Evolutionary conservation across 2,888 invertebrate species (phyloP).

Genomic region (Julus scandinavius): DNA sequence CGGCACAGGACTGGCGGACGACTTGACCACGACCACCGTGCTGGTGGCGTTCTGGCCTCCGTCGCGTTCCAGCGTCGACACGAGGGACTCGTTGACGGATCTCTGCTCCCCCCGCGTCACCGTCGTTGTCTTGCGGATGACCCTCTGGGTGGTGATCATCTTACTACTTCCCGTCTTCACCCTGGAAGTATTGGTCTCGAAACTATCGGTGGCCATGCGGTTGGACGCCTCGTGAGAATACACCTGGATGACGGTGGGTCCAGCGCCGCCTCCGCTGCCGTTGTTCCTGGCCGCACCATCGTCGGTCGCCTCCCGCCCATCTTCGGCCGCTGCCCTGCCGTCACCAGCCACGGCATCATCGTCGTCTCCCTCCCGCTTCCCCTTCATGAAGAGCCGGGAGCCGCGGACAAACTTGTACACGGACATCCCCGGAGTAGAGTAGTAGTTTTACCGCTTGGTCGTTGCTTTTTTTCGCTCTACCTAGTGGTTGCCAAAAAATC

Average conservation of each 20-base stretch:
- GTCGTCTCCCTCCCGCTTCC: constrained; percentile 74
- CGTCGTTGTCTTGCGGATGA: constrained; percentile 88
- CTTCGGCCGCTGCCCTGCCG: constrained; percentile 60
- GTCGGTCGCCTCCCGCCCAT: constrained; percentile 63
- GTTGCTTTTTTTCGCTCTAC: not conserved
- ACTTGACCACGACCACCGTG: constrained; percentile 53
- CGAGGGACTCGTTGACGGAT: constrained; percentile 74
- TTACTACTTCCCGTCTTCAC: constrained; percentile 77
- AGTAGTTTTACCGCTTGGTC: not conserved
- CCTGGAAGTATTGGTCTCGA: constrained; percentile 69
- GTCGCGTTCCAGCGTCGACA: constrained; percentile 47
- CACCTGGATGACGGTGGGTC: constrained; percentile 56
- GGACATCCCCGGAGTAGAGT: constrained; percentile 68
- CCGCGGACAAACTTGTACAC: constrained; percentile 87
- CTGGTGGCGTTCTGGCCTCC: constrained; percentile 48
- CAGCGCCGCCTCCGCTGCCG: no score
- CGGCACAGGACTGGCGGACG: constrained; percentile 15
- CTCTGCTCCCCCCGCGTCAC: constrained; percentile 87
- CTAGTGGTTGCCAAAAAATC: not conserved
- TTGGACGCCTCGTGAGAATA: constrained; percentile 56
- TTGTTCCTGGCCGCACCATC: constrained; percentile 63
- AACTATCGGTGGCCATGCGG: constrained; percentile 64
- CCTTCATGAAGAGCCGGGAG: constrained; percentile 79
- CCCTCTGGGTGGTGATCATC: constrained; percentile 86
- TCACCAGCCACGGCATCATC: constrained; percentile 68